These are phyloP conservation scores for Cactoblastis cactorum DNA, from an alignment of 2,888 invertebrate genomes.

Conservation along the genomic window DNA sequence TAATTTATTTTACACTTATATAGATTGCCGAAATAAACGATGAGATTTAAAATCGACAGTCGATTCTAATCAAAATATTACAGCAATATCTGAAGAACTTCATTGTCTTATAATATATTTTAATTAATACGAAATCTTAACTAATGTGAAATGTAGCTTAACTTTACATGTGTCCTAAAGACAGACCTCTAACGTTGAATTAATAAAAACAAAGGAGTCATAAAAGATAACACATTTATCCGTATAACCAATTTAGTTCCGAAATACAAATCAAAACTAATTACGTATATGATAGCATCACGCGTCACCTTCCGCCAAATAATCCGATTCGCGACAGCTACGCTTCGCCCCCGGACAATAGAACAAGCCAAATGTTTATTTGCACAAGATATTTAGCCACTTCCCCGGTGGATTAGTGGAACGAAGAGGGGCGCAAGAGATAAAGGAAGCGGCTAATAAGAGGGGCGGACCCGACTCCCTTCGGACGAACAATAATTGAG, in stretches of 20 bases:
- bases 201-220: background rate
- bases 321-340: conserved; percentile 68
- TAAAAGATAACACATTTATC: conserved; percentile 3
- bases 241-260: conserved; percentile 18
- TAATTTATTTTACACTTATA: too few relatives aligned
- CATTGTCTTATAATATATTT: too few relatives aligned
- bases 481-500: conserved; percentile 59
- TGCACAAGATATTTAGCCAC: conserved; percentile 79
- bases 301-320: conserved; percentile 58
- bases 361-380: conserved; percentile 72
- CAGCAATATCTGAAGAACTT: too few relatives aligned
- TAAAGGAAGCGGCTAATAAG: conserved; percentile 63
- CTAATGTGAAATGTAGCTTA: too few relatives aligned
- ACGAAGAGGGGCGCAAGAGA: conserved; percentile 62
- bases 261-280: conserved; percentile 53
- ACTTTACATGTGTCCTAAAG: too few relatives aligned
- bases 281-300: conserved; percentile 55
- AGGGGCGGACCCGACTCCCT: conserved; percentile 62
- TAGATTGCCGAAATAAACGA: too few relatives aligned
- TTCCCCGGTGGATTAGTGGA: conserved; percentile 73
- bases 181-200: background rate
- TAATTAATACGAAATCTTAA: too few relatives aligned
- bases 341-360: conserved; percentile 65
- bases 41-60: too few relatives aligned
- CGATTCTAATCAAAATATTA: too few relatives aligned